phyloP scores from a whole-genome alignment of 2,888 invertebrate species.

The Chelonus formosanus region DNA sequence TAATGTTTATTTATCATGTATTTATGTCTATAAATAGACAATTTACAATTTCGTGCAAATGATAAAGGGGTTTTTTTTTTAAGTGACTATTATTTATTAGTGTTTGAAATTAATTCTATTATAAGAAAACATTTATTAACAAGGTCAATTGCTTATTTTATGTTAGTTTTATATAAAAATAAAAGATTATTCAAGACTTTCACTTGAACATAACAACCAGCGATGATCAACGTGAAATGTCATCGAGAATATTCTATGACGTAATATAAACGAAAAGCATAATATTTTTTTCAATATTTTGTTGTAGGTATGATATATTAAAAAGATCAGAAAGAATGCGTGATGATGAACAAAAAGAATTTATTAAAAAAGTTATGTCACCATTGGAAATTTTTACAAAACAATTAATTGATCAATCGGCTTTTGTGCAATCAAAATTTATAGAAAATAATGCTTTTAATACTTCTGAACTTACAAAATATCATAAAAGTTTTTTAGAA shows the following conservation, averaged over 20 bases:
- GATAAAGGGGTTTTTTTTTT: no score
- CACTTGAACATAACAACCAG: conserved; percentile 29
- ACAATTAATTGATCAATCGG: conserved; percentile 52
- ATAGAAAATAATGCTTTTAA: conserved; percentile 36
- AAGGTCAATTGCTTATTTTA: no score
- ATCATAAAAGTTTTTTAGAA: conserved; percentile 45
- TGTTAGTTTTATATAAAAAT: not conserved
- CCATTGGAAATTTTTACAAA: conserved; percentile 57
- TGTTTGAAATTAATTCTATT: not conserved
- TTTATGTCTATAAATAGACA: no score
- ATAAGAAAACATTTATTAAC: no score
- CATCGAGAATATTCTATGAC: conserved; percentile 26
- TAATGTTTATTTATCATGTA: conserved; percentile 30
- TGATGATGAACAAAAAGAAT: conserved; percentile 47
- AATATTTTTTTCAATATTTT: not conserved
- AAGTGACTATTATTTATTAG: not conserved
- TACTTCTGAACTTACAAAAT: conserved; percentile 37
- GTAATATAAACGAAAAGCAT: conserved; percentile 22
- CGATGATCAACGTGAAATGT: conserved; percentile 30
- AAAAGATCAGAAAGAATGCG: conserved; percentile 48
- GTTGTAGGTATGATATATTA: conserved; percentile 52
- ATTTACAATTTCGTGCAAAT: no score
- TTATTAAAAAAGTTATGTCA: conserved; percentile 49
- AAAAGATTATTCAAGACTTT: conserved; percentile 29
- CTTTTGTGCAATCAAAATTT: conserved; percentile 48